Evolutionary conservation across 2,113 vertebrate genomes (phyloP).

Genomic region (human (Homo sapiens)): DNA sequence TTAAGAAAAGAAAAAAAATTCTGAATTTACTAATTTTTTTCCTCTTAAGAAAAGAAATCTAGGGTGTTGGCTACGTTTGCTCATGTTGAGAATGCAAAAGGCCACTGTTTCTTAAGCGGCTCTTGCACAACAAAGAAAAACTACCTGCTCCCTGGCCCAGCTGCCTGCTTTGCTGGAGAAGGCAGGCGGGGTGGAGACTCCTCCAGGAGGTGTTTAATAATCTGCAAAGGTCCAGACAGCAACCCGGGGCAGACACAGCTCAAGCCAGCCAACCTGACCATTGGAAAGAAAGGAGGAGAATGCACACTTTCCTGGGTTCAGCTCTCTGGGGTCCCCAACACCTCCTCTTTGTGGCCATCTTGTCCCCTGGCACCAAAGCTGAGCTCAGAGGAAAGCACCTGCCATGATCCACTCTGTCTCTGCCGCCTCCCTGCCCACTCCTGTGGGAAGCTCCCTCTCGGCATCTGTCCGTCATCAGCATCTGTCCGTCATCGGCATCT

Average conservation of each 20-base stretch:
- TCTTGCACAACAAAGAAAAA: neutral
- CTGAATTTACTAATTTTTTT: neutral
- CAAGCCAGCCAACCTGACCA: accelerated
- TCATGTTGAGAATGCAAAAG: neutral
- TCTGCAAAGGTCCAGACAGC: accelerated
- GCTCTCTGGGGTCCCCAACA: neutral
- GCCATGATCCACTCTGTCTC: neutral
- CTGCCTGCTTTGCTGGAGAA: neutral
- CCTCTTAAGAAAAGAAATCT: neutral
- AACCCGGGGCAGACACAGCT: neutral
- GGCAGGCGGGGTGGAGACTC: accelerated
- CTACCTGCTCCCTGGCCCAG: neutral
- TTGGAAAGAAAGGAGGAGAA: neutral
- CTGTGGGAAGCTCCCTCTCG: neutral
- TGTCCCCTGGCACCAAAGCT: neutral
- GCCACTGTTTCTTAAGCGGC: neutral
- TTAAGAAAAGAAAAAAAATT: neutral
- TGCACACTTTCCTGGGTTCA: accelerated
- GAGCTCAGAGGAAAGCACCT: neutral
- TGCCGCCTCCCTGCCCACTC: no score
- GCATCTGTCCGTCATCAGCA: no score
- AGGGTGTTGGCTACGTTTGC: neutral
- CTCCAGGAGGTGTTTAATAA: accelerated
- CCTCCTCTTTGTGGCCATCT: neutral
- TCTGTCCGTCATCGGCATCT: neutral